Evolutionary conservation across 2,797 vertebrate genomes (phyloP), one percentile per base, ranked within the genome.

Genomic region (Aeoliscus strigatus): DNA sequence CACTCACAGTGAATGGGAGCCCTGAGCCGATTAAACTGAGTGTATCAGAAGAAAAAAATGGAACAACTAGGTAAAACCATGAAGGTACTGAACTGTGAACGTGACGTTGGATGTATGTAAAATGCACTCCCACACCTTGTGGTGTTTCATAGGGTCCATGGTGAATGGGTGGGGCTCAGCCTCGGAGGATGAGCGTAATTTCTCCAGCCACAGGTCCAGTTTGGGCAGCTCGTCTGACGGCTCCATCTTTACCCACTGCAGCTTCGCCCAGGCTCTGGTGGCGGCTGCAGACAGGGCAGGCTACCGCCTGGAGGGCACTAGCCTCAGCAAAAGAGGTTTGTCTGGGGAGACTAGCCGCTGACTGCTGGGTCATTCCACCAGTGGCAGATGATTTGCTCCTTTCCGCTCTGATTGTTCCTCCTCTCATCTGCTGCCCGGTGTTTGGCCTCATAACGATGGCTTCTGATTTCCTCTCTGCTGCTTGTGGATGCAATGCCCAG

Each of bases 131-230:
- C 26, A 35, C 26, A 41, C 8, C 12, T 33, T 81, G 34, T 50
- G 73, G 70, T 81, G 61, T 80, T 78, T 73, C 75, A 75, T 90
- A 99, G 95, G 94, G 84, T 98, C 94, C 89, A 95, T 98, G 93
- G 91, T 96, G 90, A 98, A 97, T 85, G 94, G 93, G 75, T 99
- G 95, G 94, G 94, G 94, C 87, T 98, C 94, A 62, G 93, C 93
- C 82, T 97, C 94, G 67, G 94, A 98, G 81, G 89, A 90, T 40
- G 93, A 96, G 67, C 90, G 84, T 86, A 92, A 92, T 87, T 94
- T 93, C 91, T 94, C 94, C 91, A 94, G 93, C 86, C 92, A 77
- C 86, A 93, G 93, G 89, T 96, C 93, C 91, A 98, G 96, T 81
- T 79, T 91, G 85, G 93, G 88, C 85, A 96, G 94, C 80, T 95